Conservation (phyloP, 2,888 invertebrate genomes). For the Dryobota labecula region DNA sequence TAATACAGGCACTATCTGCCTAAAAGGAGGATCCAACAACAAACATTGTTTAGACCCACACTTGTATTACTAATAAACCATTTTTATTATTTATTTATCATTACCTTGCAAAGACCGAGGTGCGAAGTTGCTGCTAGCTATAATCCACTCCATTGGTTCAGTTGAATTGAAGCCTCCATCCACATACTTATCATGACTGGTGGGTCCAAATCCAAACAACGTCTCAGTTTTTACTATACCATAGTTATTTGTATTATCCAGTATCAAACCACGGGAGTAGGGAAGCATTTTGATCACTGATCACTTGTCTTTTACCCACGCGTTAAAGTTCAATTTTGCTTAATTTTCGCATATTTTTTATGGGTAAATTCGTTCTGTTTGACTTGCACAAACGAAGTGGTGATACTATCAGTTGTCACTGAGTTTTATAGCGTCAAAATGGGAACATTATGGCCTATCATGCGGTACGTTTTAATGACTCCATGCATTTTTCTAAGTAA, state of each 20-base stretch:
- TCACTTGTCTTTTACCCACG: not conserved
- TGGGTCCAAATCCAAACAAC: constrained; percentile 76
- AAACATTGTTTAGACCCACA: too few relatives aligned
- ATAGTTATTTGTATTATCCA: constrained; percentile 80
- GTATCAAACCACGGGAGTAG: constrained; percentile 77
- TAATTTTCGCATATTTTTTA: constrained; percentile 25
- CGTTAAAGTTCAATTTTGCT: constrained; percentile 40
- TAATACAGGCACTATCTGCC: too few relatives aligned
- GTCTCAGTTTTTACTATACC: constrained; percentile 83
- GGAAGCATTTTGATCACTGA: constrained; percentile 75
- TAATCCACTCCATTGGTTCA: constrained; percentile 78
- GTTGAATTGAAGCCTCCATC: constrained; percentile 73
- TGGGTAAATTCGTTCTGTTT: constrained; percentile 5
- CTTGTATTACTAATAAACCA: too few relatives aligned
- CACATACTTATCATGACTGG: constrained; percentile 69
- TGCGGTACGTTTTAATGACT: constrained; percentile 76
- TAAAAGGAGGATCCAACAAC: too few relatives aligned
- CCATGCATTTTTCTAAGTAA: constrained; percentile 53
- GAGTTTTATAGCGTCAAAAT: constrained; percentile 80
- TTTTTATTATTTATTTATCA: too few relatives aligned
- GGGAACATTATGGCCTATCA: constrained; percentile 77
- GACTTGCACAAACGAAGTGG: constrained; percentile 44
- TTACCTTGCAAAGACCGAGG: constrained; percentile 79
- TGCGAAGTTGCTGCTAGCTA: constrained; percentile 75
- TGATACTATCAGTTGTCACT: constrained; percentile 49